These are phyloP conservation scores for Gonioctena quinquepunctata DNA, from an alignment of 1,140 invertebrate species.

Conservation along the genomic window DNA sequence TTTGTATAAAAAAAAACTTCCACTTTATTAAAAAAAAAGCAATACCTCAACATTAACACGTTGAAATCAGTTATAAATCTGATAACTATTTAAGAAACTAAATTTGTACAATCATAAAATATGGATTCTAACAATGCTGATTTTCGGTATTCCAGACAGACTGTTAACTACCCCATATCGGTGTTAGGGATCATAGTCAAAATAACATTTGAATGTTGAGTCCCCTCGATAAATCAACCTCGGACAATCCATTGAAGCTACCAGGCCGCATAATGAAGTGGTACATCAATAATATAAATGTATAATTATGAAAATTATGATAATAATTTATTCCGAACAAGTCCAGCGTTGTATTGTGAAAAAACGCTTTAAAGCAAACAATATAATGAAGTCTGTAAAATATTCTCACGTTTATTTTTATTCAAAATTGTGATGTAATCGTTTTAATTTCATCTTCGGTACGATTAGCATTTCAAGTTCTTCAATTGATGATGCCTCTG, in stretches of 20 bases:
- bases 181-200: too few species aligned
- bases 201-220: too few species aligned
- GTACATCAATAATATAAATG: neutral
- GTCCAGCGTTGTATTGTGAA: neutral
- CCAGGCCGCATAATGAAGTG: neutral
- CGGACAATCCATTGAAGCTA: neutral
- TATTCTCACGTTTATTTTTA: conserved; percentile 8
- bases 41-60: too few species aligned
- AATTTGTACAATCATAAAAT: too few species aligned
- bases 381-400: neutral
- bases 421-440: conserved; percentile 8
- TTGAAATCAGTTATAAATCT: too few species aligned
- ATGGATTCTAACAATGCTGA: too few species aligned
- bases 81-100: too few species aligned
- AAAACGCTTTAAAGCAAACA: neutral
- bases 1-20: too few species aligned
- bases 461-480: neutral
- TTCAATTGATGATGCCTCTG: neutral
- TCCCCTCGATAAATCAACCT: too few species aligned
- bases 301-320: neutral
- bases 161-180: too few species aligned
- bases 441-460: conserved; percentile 1
- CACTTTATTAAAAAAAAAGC: too few species aligned
- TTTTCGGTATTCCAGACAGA: too few species aligned
- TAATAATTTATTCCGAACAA: neutral